Base-by-base conservation (phyloP, 2,113 vertebrate genomes). In the Pogonocichla stellata region DNA sequence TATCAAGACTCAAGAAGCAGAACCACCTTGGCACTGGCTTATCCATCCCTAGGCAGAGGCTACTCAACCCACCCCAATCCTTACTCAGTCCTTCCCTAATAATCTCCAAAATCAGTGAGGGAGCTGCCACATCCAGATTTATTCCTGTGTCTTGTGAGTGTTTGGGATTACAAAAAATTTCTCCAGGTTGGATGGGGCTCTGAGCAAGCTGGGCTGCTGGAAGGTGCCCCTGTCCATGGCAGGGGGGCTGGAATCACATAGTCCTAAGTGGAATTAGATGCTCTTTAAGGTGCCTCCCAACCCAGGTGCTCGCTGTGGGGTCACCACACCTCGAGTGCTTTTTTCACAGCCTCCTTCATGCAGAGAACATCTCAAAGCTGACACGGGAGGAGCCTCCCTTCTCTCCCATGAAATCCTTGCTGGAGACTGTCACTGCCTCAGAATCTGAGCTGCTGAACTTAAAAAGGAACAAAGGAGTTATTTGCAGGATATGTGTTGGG, bases 401-500 rank as follows among this genome's bases (percentile, higher is more conserved):
- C 40, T 57, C 34, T 77, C 29, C 53, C 50, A 54, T 69, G 61
- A 92, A 91, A 75, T 92, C 42, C 13, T 82, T 85, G 47, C 50
- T 77, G 61, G 70, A 79, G 80, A 80, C 24, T 58, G 42, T 64
- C 48, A 36, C 58, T 50, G 50, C 67, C 67, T 65, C 0, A 0
- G 34, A 8, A 0, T 42, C 38, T 73, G 65, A 92, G 67, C 64
- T 82, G 50, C 81, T 6, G 4, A 86, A 69, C 18, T 58, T 65
- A 25, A 54, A 84, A 86, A 47, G 72, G 60, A 91, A 78, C 74
- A 87, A 72, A 91, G 29, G 61, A 70, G 50, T 73, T 91, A 89
- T 91, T 93, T 96, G 87, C 78, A 91, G 95, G 80, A 69, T 66
- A n/a, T 10, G 45, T 9, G 24, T 54, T 80, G 62, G 87, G 92